A percentile compares a stretch with the other conserved stretches of the same genome.
phyloP scores from a whole-genome alignment of 1,140 invertebrate species.

The Druon quercuslanigerum region DNA sequence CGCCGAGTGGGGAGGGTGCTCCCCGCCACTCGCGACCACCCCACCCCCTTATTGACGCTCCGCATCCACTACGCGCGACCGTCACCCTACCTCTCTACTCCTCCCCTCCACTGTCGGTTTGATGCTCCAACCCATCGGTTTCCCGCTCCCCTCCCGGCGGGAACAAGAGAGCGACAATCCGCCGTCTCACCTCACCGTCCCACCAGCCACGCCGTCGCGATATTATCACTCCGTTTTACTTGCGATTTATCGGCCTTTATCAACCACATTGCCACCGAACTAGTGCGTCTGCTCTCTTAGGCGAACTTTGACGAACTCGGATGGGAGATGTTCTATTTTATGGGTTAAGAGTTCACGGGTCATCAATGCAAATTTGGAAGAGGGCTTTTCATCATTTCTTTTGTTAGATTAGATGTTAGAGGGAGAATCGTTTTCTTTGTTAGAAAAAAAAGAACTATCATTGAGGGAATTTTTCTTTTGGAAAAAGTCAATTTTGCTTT shows the following conservation, averaged over 20 bases:
- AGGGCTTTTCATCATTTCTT: too few species aligned
- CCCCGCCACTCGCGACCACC: constrained; percentile 27
- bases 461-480: too few species aligned
- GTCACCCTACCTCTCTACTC: constrained; percentile 40
- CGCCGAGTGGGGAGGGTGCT: background rate
- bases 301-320: background rate
- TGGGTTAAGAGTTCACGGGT: background rate
- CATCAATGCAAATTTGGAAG: too few species aligned
- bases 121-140: constrained; percentile 34
- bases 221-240: constrained; percentile 74
- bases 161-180: constrained; percentile 45
- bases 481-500: too few species aligned
- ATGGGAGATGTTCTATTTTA: background rate
- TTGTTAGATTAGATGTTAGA: too few species aligned
- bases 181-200: constrained; percentile 53
- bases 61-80: constrained; percentile 17
- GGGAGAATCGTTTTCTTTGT: too few species aligned
- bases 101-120: constrained; percentile 5
- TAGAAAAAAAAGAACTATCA: too few species aligned
- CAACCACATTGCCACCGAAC: constrained; percentile 68
- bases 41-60: background rate
- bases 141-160: constrained; percentile 43
- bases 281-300: constrained; percentile 25
- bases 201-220: constrained; percentile 56
- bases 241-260: constrained; percentile 74